phyloP scores from a whole-genome alignment of 2,797 vertebrate genomes.

The Erethizon dorsatum region DNA sequence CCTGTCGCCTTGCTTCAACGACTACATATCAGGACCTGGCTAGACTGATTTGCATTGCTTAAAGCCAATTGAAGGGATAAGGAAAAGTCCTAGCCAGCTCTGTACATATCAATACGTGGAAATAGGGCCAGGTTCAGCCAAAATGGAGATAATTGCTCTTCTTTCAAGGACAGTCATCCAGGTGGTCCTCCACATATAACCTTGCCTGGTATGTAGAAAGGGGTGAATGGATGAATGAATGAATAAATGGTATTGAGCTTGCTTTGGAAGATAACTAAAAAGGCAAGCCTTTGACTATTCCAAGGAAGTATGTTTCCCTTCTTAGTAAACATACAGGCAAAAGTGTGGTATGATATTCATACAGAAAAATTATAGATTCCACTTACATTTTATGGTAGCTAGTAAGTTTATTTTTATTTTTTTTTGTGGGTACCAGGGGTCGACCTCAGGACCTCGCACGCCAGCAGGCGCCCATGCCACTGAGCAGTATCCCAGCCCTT shows the following conservation, averaged over 20 bases:
- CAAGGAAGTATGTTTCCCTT: neutral
- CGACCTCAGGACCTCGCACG: no score
- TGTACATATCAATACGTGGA: no score
- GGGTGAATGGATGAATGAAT: neutral
- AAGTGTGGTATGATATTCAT: neutral
- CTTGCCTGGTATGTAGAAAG: neutral
- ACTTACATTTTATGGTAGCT: neutral
- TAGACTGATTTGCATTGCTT: no score
- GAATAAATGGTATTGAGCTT: neutral
- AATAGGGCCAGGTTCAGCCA: no score
- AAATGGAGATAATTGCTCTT: no score
- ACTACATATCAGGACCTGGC: no score
- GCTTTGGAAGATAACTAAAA: neutral
- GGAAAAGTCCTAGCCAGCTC: no score
- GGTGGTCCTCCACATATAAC: neutral
- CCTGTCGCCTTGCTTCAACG: no score
- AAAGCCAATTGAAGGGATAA: no score
- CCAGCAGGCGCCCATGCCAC: no score
- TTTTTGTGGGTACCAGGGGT: neutral
- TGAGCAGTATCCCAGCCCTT: no score
- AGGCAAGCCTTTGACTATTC: neutral
- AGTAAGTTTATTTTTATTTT: neutral
- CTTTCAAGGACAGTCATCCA: no score
- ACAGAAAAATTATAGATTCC: neutral
- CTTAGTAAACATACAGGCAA: neutral